phyloP scores from a whole-genome alignment of 1,140 invertebrate species.

The Metopolophium dirhodum region DNA sequence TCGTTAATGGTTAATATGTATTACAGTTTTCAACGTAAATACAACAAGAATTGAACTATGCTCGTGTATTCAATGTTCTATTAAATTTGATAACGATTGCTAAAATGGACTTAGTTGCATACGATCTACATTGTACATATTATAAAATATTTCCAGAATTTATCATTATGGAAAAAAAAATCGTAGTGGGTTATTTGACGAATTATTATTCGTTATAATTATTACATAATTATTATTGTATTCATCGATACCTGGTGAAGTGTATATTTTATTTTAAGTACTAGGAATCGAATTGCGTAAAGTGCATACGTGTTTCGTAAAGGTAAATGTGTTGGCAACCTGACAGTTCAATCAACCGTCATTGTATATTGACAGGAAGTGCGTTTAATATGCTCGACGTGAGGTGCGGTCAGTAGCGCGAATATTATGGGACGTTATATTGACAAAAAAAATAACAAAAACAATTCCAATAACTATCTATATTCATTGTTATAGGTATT shows the following conservation, averaged over 20 bases:
- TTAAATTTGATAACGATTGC: neutral
- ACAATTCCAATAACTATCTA: neutral
- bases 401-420: conserved; percentile 40
- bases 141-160: neutral
- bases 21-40: neutral
- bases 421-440: neutral
- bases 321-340: conserved; percentile 20
- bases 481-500: neutral
- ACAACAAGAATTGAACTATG: neutral
- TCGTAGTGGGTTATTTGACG: neutral
- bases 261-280: neutral
- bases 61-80: neutral
- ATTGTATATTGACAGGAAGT: conserved; percentile 29
- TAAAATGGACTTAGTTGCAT: neutral
- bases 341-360: conserved; percentile 46
- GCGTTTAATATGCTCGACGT: conserved; percentile 38
- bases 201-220: neutral
- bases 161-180: neutral
- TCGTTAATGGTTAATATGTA: neutral
- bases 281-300: neutral
- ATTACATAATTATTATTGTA: neutral
- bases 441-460: neutral
- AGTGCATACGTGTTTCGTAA: neutral
- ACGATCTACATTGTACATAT: neutral
- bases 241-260: neutral